Conservation (phyloP, 2,797 vertebrate species). For the Esox masquinongy region DNA sequence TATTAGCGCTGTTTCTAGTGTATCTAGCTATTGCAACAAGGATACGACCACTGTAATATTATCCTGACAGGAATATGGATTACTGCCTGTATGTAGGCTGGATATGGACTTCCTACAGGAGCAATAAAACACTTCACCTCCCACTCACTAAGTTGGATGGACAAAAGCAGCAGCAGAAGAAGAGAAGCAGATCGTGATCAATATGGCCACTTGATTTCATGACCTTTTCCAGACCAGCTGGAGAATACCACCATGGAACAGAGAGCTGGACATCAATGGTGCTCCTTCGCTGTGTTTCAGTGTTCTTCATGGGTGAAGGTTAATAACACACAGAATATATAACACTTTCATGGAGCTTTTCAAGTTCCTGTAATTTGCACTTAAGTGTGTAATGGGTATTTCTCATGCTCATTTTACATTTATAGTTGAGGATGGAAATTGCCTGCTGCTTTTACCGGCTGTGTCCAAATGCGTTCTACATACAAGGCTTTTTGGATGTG, state of each 20-base stretch:
- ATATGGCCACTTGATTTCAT: constrained; percentile 35
- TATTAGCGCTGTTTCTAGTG: neutral
- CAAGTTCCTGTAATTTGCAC: neutral
- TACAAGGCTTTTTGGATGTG: no score
- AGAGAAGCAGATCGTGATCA: constrained; percentile 32
- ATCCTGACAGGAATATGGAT: constrained; percentile 12
- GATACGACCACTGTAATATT: constrained; percentile 6
- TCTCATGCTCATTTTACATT: neutral
- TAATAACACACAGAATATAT: constrained; percentile 8
- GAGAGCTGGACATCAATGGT: neutral
- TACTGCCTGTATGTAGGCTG: no score
- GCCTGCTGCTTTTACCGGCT: neutral
- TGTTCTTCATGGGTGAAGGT: neutral
- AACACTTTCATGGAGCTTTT: neutral
- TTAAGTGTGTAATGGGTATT: neutral
- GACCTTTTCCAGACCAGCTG: constrained; percentile 5
- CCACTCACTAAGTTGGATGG: constrained; percentile 8
- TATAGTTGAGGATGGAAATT: neutral
- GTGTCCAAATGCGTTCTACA: neutral
- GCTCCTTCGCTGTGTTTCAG: neutral
- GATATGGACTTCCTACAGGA: constrained; percentile 39
- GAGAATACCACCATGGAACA: constrained; percentile 6
- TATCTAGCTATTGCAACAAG: neutral
- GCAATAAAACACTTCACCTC: constrained; percentile 40
- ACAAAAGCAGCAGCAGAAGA: constrained; percentile 10